Percentiles rank a stretch among this genome's conserved stretches.
Evolutionary conservation across 92 coral and sea anemone species (phyloP).

Genomic region (Heteractis magnifica): DNA sequence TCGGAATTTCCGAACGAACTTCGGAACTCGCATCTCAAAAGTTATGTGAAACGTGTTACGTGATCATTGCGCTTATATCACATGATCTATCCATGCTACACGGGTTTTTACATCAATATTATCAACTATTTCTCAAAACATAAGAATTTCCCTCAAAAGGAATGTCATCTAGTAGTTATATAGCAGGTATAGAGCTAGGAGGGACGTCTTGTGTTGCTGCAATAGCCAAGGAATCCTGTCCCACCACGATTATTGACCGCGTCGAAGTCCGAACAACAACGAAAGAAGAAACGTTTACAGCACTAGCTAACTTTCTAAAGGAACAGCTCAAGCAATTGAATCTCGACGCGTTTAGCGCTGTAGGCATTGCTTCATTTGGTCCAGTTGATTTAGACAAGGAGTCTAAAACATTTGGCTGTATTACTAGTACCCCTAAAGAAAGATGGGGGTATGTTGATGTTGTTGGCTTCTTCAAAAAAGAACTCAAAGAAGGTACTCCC

Average conservation of each 20-base stretch:
- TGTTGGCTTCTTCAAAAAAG: slow-evolving; percentile 60
- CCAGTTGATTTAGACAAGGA: slow-evolving; percentile 75
- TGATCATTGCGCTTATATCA: not conserved
- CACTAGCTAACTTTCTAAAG: slow-evolving; percentile 52
- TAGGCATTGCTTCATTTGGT: slow-evolving; percentile 95
- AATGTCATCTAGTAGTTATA: slow-evolving; percentile 34
- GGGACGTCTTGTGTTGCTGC: slow-evolving; percentile 93
- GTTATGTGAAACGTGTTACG: not conserved
- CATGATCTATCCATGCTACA: not conserved
- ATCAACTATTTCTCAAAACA: not conserved
- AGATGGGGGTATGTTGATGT: slow-evolving; percentile 72
- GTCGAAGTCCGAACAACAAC: slow-evolving; percentile 62
- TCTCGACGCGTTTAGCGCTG: slow-evolving; percentile 41
- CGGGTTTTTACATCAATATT: not conserved
- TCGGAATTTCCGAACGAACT: too few species aligned
- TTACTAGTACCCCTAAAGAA: slow-evolving; percentile 82
- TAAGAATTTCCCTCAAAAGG: not conserved
- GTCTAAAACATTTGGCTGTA: slow-evolving; percentile 79
- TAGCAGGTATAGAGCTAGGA: slow-evolving; percentile 94
- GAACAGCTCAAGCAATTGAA: slow-evolving; percentile 44
- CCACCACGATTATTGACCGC: slow-evolving; percentile 53
- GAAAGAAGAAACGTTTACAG: slow-evolving; percentile 54
- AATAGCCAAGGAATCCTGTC: slow-evolving; percentile 51
- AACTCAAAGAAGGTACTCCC: slow-evolving; percentile 54
- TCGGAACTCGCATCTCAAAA: too few species aligned